Conservation (phyloP, 2,113 vertebrate species). For the Campylomormyrus tamandua region DNA sequence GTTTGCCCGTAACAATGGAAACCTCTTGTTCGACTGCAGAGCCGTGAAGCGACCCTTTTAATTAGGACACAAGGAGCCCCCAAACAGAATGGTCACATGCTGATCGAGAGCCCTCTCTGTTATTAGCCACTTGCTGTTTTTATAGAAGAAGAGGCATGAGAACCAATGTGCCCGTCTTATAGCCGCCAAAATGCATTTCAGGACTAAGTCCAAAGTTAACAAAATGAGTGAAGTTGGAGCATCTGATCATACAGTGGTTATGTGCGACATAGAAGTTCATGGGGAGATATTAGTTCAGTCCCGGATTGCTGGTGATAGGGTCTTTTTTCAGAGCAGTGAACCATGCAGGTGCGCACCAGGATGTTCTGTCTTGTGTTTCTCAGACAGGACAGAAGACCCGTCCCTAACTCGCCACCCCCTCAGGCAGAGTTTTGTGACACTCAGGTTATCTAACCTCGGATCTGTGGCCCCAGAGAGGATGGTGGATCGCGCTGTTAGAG, state of each 20-base stretch:
- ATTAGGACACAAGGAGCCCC: not conserved
- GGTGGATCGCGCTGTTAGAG: constrained; percentile 21
- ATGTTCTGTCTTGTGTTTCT: constrained; percentile 23
- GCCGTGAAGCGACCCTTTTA: not conserved
- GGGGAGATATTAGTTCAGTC: not conserved
- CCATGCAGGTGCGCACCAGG: constrained; percentile 21
- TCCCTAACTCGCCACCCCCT: not conserved
- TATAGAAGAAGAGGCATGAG: not conserved
- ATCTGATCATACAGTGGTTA: not conserved
- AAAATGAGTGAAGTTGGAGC: not conserved
- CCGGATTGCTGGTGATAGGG: not conserved
- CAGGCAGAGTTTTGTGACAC: constrained; percentile 22
- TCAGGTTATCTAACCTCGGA: constrained; percentile 51
- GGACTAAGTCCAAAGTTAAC: not conserved
- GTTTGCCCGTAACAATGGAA: constrained; percentile 12
- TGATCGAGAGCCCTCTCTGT: not conserved
- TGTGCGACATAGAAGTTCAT: not conserved
- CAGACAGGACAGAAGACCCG: not conserved
- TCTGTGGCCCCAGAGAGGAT: constrained; percentile 40
- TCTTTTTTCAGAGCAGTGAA: not conserved
- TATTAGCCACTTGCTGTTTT: not conserved
- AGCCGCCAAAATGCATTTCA: not conserved
- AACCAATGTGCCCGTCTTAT: not conserved
- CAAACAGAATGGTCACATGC: not conserved
- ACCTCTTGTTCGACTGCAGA: constrained; percentile 8